Evolutionary conservation across 2,888 invertebrate species (phyloP), one percentile per base, ranked within the genome.

Genomic region (Eupelmus urozonus): DNA sequence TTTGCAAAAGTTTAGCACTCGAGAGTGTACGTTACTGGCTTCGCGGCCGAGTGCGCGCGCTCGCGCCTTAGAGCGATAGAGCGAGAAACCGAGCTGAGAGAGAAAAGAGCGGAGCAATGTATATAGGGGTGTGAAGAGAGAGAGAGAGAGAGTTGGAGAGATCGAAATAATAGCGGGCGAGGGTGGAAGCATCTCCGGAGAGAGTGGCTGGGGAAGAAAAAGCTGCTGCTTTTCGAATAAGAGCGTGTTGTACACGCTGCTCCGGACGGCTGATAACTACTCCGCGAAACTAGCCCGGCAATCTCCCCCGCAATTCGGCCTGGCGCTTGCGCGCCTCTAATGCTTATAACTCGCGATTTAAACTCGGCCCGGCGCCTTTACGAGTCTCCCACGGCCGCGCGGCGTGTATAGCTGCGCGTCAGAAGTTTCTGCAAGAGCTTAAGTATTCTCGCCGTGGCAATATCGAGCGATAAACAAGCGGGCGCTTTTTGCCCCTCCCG

Each of bases 301-400:
- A 57, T 29, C 25, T 53, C n/a, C n/a, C n/a, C n/a, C n/a, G n/a
- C n/a, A n/a, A n/a, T n/a, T 29, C 13, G 18, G 40, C 42, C 7
- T 59, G 73, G 40, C 16, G 16, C 45, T 45, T 16, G 45, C 16
- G 9, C 45, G 45, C 45, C 4, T 45, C 45, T 45, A 45, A 45
- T 34, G 9, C 34, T 5, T 80, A 80, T 82, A 85, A 84, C 80
- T 83, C 71, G 81, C 80, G 81, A 85, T 85, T 85, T 83, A 82
- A 85, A 83, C 81, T 81, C 82, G 81, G 63, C 57, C 63, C 70
- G 62, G 60, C 72, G 65, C 62, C 67, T 81, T 83, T 82, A 82
- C 81, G 82, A 82, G 79, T 81, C 81, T 81, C 79, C 51, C 73
- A 72, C 25, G 76, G 66, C 73, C 29, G 53, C 57, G 40, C 59